Evolutionary conservation across 2,888 invertebrate species (phyloP), one percentile per base, ranked within the genome.

Genomic region (Nebria salina): DNA sequence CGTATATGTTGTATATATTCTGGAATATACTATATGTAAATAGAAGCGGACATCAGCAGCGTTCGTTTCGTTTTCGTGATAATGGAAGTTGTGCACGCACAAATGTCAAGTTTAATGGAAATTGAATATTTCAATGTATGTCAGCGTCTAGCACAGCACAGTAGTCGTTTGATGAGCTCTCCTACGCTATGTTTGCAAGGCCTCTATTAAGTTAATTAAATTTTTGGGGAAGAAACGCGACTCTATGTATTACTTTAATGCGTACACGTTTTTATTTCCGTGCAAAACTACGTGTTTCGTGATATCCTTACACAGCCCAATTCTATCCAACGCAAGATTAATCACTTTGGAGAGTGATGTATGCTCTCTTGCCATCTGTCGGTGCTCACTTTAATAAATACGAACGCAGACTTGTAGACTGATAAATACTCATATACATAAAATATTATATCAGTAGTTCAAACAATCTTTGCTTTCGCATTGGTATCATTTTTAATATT

Each of bases 51-150:
- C 54, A 54, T 54, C 8, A 13, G 11, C 8, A 54, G 54, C 8
- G 54, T 34, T 34, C 34, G 34, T 34, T 34, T 34, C 54, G 54
- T 54, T 54, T 54, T 54, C 26, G 75, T 75, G 79, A 79, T 79
- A 79, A 79, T 79, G 74, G 79, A 79, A 79, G 9, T 79, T 25
- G 66, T 66, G 66, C 79, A 79, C 79, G 79, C 79, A 79, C 79
- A 74, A 79, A 75, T 79, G 79, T 79, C 79, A 79, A 79, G 79
- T 79, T 79, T 75, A 79, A 79, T 79, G 79, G 79, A 75, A 79
- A 79, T 79, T 79, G 79, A 79, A 79, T 79, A 79, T 79, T 79
- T 79, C 74, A 79, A 75, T 79, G 74, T 79, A 65, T 79, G 79
- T 79, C 43, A 75, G 79, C 65, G 65, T 20, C 34, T 25, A 54